Percentiles rank a stretch among this genome's conserved stretches.
These are phyloP conservation scores for Tethya wilhelma DNA, from an alignment of 37 sponge, comb jelly and placozoan species.

Conservation along the genomic window DNA sequence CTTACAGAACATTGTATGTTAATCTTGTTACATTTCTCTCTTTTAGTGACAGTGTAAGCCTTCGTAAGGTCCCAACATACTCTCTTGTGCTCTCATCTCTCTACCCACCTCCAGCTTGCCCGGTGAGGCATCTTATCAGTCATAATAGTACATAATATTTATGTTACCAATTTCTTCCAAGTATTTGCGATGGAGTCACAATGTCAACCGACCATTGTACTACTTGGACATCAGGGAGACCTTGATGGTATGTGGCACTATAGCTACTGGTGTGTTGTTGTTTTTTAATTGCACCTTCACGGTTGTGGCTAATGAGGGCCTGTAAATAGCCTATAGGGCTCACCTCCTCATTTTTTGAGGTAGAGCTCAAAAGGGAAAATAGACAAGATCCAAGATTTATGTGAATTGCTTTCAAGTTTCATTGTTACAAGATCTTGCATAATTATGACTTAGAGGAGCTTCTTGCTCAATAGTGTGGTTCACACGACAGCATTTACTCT, in stretches of 20 bases:
- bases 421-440: too few species aligned
- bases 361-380: too few species aligned
- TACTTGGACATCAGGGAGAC: slow-evolving; percentile 26
- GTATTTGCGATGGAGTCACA: slow-evolving; percentile 19
- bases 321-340: too few species aligned
- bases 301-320: too few species aligned
- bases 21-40: background rate
- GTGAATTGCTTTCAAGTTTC: too few species aligned
- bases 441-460: background rate
- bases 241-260: too few species aligned
- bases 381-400: too few species aligned
- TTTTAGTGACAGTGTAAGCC: background rate
- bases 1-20: background rate
- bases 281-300: too few species aligned
- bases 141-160: background rate
- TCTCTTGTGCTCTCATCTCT: slow-evolving; percentile 33
- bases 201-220: background rate
- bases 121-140: slow-evolving; percentile 1
- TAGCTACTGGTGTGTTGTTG: too few species aligned
- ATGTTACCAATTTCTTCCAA: too few species aligned
- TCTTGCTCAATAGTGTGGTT: background rate
- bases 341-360: too few species aligned
- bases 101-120: slow-evolving; percentile 51
- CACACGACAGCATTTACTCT: background rate
- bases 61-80: slow-evolving; percentile 17